Evolutionary conservation across 2,888 invertebrate genomes (phyloP).

Genomic region (Morinoia aosen): DNA sequence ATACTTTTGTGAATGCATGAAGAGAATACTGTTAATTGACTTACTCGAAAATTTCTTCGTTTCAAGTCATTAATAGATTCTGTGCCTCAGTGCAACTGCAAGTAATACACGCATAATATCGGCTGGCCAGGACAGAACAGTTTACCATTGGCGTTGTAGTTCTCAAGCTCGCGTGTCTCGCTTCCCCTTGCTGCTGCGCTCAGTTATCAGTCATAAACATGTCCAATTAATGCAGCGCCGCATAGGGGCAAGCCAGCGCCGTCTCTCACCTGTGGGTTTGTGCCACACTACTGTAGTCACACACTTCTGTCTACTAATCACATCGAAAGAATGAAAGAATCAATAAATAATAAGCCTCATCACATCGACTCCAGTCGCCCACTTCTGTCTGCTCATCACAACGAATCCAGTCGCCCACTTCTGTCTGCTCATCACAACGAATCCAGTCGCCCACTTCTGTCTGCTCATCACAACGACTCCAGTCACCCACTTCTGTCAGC

Average conservation of each 20-base stretch:
- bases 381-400: no score
- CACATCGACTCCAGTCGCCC: not conserved
- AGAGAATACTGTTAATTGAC: no score
- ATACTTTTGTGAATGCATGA: no score
- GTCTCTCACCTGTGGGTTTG: not conserved
- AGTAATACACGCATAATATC: not conserved
- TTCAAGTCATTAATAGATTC: not conserved
- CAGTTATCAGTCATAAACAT: not conserved
- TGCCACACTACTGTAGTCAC: not conserved
- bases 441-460: not conserved
- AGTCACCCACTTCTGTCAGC: no score
- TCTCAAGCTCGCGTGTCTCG: not conserved
- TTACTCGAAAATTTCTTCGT: no score
- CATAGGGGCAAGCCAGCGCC: not conserved
- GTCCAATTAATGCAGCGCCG: not conserved
- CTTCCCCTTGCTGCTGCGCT: not conserved
- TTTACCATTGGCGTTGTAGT: not conserved
- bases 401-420: not conserved
- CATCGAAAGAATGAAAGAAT: not conserved
- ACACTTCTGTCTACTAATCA: not conserved
- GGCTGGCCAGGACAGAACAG: not conserved
- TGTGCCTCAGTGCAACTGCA: not conserved
- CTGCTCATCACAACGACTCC: no score
- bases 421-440: no score
- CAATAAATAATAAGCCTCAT: no score